These are phyloP conservation scores for Drymonia ruficornis DNA, from an alignment of 2,888 invertebrate species.

Conservation along the genomic window DNA sequence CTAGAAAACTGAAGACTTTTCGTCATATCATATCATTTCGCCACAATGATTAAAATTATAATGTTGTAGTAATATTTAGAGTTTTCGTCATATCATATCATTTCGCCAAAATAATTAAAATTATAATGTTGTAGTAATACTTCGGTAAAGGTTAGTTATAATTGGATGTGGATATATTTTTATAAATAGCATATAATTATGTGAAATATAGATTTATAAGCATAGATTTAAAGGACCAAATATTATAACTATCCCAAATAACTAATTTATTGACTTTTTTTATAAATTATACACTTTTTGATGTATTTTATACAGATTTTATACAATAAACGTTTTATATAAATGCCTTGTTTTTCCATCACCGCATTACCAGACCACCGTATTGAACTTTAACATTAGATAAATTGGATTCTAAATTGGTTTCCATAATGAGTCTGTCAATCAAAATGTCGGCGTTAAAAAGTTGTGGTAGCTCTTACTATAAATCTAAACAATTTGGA, in stretches of 20 bases:
- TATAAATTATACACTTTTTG: conserved; percentile 2
- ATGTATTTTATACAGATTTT: conserved; percentile 16
- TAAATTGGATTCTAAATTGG: conserved; percentile 23
- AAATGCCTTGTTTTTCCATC: background rate
- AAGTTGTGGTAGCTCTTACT: conserved; percentile 1
- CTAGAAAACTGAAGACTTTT: too few relatives aligned
- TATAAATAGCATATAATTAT: background rate
- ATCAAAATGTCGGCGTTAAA: conserved; percentile 24
- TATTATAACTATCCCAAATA: background rate
- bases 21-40: too few relatives aligned
- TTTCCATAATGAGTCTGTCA: conserved; percentile 35
- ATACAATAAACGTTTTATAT: conserved; percentile 17
- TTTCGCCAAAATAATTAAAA: too few relatives aligned
- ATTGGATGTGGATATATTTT: background rate
- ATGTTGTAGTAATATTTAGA: too few relatives aligned
- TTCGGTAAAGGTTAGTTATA: background rate
- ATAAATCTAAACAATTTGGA: too few relatives aligned
- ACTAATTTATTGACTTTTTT: conserved; percentile 3
- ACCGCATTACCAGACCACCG: background rate
- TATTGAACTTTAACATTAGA: conserved; percentile 17
- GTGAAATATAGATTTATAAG: too few relatives aligned
- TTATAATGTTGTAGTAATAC: too few relatives aligned
- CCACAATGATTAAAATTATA: too few relatives aligned
- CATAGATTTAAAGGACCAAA: background rate
- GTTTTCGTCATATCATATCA: too few relatives aligned